Base-by-base conservation (phyloP, 2,113 vertebrate species). In the Syrrhaptes paradoxus region DNA sequence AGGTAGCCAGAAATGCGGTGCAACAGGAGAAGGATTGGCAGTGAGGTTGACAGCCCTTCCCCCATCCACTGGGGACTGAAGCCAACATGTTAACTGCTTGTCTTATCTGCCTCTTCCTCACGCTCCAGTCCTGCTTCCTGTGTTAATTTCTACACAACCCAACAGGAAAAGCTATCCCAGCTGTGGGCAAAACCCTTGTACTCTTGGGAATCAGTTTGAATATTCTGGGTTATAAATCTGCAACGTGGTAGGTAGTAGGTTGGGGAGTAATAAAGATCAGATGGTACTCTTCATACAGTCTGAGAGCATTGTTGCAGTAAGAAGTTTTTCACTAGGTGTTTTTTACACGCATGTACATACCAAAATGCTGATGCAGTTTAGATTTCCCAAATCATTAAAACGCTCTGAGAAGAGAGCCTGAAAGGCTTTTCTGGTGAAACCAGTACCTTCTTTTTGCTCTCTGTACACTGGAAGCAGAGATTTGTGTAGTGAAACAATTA, bases 81-180 rank as follows among this genome's bases (percentile, higher is more conserved):
- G 26, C 86, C 54, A 90, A 2, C 19, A 43, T 62, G 19, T 62
- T 70, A 9, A 10, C 81, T 76, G 84, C 57, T 80, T 65, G 32
- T 90, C 38, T 89, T 92, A 80, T 62, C 75, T 85, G 77, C 58
- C 52, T 86, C 57, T 93, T 96, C 87, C 90, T 92, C 75, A 86
- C 15, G 1, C 18, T 80, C 21, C 52, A 61, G 52, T 52, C 57
- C 46, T 32, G 57, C 41, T 96, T 96, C 96, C 92, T 96, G 72
- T 93, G 76, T 80, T 92, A 52, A 57, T 92, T 82, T 88, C 72
- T 80, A 11, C 14, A 4, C 17, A 81, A 49, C 74, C 55, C 48
- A 84, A 61, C 75, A 93, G 90, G 92, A 96, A 95, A 76, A 88
- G 48, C 82, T 67, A 6, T 77, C 59, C 41, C 16, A 71, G 51